Base-by-base conservation (phyloP, 2,113 vertebrate species). In the Notarius quadriscutis region DNA sequence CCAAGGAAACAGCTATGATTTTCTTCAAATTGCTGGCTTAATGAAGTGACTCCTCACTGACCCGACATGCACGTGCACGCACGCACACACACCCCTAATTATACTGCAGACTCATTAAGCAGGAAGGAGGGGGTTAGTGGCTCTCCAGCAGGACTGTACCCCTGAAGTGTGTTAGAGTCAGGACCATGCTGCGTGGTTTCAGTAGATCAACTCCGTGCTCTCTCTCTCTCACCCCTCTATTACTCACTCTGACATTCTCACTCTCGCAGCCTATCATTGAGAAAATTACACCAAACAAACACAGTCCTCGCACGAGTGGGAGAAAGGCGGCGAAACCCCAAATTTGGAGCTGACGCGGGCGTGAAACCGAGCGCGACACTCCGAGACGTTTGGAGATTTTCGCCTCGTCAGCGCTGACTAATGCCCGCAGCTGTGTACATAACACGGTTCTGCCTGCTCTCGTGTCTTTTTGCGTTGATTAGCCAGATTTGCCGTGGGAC, bases 101-200 rank as follows among this genome's bases (percentile, higher is more conserved):
- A 90, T 88, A 93, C 91, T 84, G 88, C 63, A 84, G 63, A 91
- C 87, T 53, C 60, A 91, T 92, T 85, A 84, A 25, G 22, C 34
- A 25, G 69, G 55, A 60, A 41, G 53, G 25, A 53, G 63, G n/a
- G 22, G 27, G 48, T 71, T 69, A 6, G 22, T 48, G 14, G 72
- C n/a, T 60, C 55, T 34, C 60, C 57, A 60, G 55, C 79, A 60
- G 17, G 79, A 41, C 69, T 25, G 20, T 8, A 55, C 65, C 53
- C 27, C 53, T 11, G 53, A 4, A 80, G 53, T 58, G 67, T 11
- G 65, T 84, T 41, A 75, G 27, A 41, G 41, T n/a, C 20, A 60
- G 67, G 83, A 58, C 1, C 27, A 84, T 14, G n/a, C 8, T 22
- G 50, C 30, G n/a, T 1, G 18, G 15, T 51, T 83, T 48, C n/a